Evolutionary conservation across 64 coral and sea anemone species (phyloP), one percentile per base, ranked within the genome.

Genomic region (Actinia equina): DNA sequence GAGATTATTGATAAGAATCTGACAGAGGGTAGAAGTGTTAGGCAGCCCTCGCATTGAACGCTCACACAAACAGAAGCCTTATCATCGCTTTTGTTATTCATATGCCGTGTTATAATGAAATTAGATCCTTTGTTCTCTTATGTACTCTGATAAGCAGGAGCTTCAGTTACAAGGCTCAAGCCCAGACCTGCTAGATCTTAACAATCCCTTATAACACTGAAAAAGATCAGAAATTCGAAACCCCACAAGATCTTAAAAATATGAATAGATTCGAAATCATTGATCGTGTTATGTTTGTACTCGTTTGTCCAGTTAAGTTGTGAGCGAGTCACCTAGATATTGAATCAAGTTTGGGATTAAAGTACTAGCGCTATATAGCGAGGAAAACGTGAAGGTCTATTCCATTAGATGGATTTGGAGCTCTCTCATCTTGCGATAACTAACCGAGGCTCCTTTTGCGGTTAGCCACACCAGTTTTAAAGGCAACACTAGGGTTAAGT

Each of bases 71-170:
- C 53, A 85, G 83, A 63, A 44, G 17, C 55, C 59, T 63, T 85
- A 60, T 60, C 59, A 57, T 19, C 83, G 43, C 62, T 69, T 87
- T 92, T 92, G 90, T 92, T 83, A 92, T 92, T 65, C 62, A 92
- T 86, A 91, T 91, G 74, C 42, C n/a, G 82, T 55, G 18, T 63
- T 65, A 42, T 89, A 64, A 51, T 83, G 63, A 74, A 89, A 89
- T 89, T 62, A 89, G 70, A 27, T 12, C 57, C 64, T 89, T 69
- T 89, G 88, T 89, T 52, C 25, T 16, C 43, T 7, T 10, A 18
- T 79, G 56, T 53, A 88, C 49, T 42, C 20, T 4, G 74, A 79
- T 81, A 81, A 81, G 78, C 69, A 12, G 69, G 26, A 74, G 49
- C 78, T 81, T 81, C 78, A 81, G 78, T 81, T 74, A 74, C 69